Evolutionary conservation across 2,888 invertebrate genomes (phyloP), one percentile per base, ranked within the genome.

Genomic region (Thymelicus sylvestris): DNA sequence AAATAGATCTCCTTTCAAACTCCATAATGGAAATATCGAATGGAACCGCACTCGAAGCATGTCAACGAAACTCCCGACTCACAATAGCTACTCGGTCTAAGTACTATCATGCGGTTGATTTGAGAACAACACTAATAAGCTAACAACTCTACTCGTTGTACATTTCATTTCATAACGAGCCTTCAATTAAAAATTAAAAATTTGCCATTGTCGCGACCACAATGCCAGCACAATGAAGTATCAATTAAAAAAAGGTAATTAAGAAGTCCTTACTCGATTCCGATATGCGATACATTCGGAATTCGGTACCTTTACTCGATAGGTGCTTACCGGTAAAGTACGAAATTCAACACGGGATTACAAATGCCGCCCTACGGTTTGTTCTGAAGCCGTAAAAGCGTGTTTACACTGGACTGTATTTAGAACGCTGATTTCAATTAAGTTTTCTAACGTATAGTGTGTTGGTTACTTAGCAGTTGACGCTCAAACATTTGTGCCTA

Each of bases 301-400:
- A 64, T 55, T 64, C 64, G 31, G 48, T 64, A 64, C 62, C 62
- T 41, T 41, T 59, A 57, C 57, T 31, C 12, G 31, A 57, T 57
- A 39, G 52, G 48, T 69, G 38, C 48, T 59, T 59, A 41, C 31
- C 38, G 31, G 48, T 55, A 55, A 67, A 74, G 75, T 67, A 74
- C 75, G 81, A 77, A 81, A 82, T 76, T 74, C 70, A 76, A 81
- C 78, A 81, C 81, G 77, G 77, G 76, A 74, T 74, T 76, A 77
- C 75, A 74, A 76, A 77, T 75, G 73, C 77, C 75, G 73, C 77
- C 79, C 77, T 74, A 74, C 72, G 55, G 71, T 67, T 47, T 71
- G 74, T 72, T 66, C 61, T 71, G 78, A 81, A 79, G 79, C 78
- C 79, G 71, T 79, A 77, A 73, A 66, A 39, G 60, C 19, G 13